A percentile compares a stretch with the other conserved stretches of the same genome.
These are phyloP conservation scores for Neostethus bicornis DNA, from an alignment of 2,797 vertebrate genomes.

Conservation along the genomic window DNA sequence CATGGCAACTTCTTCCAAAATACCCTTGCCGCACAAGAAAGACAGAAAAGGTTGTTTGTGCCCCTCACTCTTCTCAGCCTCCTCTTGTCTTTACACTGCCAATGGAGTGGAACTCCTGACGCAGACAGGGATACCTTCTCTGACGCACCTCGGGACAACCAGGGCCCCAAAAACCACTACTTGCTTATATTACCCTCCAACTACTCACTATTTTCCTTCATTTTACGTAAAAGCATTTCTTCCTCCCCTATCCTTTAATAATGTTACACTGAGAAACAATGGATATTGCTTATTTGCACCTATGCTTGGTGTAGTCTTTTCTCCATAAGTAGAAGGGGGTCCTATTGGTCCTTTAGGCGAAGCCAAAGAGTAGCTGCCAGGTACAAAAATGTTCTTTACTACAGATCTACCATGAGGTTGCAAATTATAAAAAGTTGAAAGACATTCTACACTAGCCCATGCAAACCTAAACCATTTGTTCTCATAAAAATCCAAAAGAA, in stretches of 20 bases:
- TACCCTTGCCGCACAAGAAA: slow-evolving; percentile 72
- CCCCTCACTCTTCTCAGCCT: slow-evolving; percentile 55
- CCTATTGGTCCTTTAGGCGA: slow-evolving; percentile 51
- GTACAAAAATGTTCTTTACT: slow-evolving; percentile 14
- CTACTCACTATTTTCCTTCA: slow-evolving; percentile 45
- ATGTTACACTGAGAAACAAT: slow-evolving; percentile 71
- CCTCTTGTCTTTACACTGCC: slow-evolving; percentile 65
- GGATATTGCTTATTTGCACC: slow-evolving; percentile 62
- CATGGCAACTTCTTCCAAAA: slow-evolving; percentile 86
- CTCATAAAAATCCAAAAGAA: slow-evolving; percentile 37
- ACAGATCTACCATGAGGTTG: slow-evolving; percentile 28
- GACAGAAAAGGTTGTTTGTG: slow-evolving; percentile 76
- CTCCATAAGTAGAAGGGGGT: slow-evolving; percentile 57
- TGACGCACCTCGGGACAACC: slow-evolving; percentile 76
- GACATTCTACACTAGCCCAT: slow-evolving; percentile 26
- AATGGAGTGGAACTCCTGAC: slow-evolving; percentile 80
- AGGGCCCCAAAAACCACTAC: slow-evolving; percentile 45
- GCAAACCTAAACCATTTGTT: slow-evolving; percentile 31
- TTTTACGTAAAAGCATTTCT: slow-evolving; percentile 56
- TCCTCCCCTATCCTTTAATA: slow-evolving; percentile 58
- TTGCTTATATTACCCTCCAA: slow-evolving; percentile 22
- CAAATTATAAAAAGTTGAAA: slow-evolving; percentile 33
- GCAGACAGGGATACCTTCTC: slow-evolving; percentile 79
- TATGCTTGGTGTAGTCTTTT: slow-evolving; percentile 47
- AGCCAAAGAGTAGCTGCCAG: slow-evolving; percentile 17